Base-by-base conservation (phyloP, 2,113 vertebrate species). In the Ranitomeya imitator region DNA sequence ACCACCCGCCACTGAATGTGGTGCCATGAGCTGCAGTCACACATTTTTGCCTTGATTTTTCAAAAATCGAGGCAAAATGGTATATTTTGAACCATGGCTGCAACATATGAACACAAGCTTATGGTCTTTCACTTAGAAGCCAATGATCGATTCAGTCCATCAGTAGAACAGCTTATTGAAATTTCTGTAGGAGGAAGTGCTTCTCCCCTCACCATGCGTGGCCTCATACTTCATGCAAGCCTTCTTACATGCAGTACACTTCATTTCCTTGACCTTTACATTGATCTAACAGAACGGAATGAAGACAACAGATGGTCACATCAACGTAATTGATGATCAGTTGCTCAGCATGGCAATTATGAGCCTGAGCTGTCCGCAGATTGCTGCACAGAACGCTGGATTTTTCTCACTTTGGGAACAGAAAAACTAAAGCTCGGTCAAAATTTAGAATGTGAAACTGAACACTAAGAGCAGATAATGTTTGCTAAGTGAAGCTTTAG, bases 201-300 rank as follows among this genome's bases (percentile, higher is more conserved):
- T 11, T 19, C 82, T 31, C n/a, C 18, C n/a, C 13, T 57, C 19
- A 45, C 60, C 60, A 65, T 31, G 23, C 15, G 31, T 9, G 45
- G 65, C 63, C 26, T 83, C 31, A 71, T 19, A 14, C 12, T 14
- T 67, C 65, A 67, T 67, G 65, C n/a, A 8, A 23, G 15, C 21
- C 65, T 67, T 23, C 9, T 7, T 37, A 16, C 19, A 54, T 45
- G 37, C 37, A 45, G 37, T 51, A 23, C 45, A 83, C 37, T 83
- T 63, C 23, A 83, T 67, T 67, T 65, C 45, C 61, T 54, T 67
- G 81, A 63, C 81, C 81, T 83, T 83, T 83, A 79, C 79, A 80
- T 80, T 26, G 55, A 83, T 83, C 60, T 83, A n/a, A 65, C 61
- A 83, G 31, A 83, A 45, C 13, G 69, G 82, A 69, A 54, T 54